Evolutionary conservation across 2,888 invertebrate species (phyloP).

Genomic region (Smittia sp.): DNA sequence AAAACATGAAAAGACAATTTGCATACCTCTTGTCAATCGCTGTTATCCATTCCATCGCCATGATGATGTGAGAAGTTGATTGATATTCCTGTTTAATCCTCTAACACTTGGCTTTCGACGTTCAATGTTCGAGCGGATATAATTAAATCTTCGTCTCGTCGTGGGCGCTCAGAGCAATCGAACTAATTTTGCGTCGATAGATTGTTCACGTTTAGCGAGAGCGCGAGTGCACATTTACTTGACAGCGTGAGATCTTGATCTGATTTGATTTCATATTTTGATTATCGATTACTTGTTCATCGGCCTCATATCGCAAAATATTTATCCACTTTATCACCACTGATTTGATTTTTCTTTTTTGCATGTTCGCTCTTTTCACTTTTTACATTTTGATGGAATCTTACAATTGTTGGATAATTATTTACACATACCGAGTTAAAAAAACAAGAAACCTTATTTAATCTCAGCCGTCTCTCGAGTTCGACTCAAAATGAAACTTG

Average conservation of each 20-base stretch:
- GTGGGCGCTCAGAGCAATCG: conserved; percentile 11
- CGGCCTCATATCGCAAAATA: background rate
- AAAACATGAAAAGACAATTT: conserved; percentile 23
- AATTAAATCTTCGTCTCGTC: conserved; percentile 8
- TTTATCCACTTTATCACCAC: conserved; percentile 9
- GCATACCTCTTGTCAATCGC: conserved; percentile 58
- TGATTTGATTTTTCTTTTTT: background rate
- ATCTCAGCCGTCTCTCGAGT: background rate
- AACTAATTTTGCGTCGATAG: background rate
- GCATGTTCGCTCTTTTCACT: no score
- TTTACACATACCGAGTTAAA: no score
- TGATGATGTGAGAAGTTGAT: conserved; percentile 43
- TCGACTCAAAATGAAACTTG: background rate
- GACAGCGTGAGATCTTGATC: background rate
- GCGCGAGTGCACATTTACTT: background rate
- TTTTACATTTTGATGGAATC: background rate
- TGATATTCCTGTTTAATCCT: conserved; percentile 26
- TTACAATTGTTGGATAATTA: background rate
- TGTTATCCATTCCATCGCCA: conserved; percentile 59
- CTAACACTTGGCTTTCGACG: conserved; percentile 22
- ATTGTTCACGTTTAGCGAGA: background rate
- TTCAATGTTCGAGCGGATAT: conserved; percentile 11
- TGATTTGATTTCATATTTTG: background rate
- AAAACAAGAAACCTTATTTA: no score
- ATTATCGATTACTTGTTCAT: conserved; percentile 22